Conservation (phyloP, 2,797 vertebrate genomes). For the Poeciliopsis presidionis region DNA sequence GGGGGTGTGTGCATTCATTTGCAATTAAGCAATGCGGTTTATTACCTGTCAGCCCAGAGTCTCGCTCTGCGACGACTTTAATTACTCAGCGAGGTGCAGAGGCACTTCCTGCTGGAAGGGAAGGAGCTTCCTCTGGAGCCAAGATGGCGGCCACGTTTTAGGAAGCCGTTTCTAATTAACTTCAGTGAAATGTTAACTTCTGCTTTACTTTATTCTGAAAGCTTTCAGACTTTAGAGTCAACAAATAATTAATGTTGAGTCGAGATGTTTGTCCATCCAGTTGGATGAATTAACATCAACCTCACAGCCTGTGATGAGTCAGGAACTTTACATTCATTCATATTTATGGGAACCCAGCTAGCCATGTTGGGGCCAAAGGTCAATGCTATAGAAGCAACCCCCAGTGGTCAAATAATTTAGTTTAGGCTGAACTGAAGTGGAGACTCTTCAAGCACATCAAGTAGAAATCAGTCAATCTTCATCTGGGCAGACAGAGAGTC, state of each 20-base stretch:
- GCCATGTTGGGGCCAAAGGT: neutral
- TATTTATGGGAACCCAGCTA: neutral
- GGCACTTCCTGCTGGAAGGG: slow-evolving; percentile 58
- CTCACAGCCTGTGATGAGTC: neutral
- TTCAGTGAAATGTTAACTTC: neutral
- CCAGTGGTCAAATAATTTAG: neutral
- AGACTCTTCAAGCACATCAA: neutral
- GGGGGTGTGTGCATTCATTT: slow-evolving; percentile 74
- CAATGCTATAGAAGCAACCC: neutral
- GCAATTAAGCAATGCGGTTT: slow-evolving; percentile 80
- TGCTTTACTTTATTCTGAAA: neutral
- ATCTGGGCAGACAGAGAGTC: neutral
- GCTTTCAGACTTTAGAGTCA: neutral
- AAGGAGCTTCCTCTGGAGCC: slow-evolving; percentile 28
- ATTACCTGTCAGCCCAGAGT: slow-evolving; percentile 81
- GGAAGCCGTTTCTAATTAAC: neutral
- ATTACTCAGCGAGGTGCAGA: slow-evolving; percentile 65
- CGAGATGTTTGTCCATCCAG: no score
- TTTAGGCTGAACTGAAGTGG: neutral
- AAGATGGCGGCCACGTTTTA: neutral
- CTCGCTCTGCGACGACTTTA: slow-evolving; percentile 40
- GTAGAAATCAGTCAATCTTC: neutral
- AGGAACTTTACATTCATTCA: neutral
- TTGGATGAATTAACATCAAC: neutral
- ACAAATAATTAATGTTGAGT: neutral